phyloP scores from a whole-genome alignment of 92 coral and sea anemone genomes.

The Isaurus tuberculatus region DNA sequence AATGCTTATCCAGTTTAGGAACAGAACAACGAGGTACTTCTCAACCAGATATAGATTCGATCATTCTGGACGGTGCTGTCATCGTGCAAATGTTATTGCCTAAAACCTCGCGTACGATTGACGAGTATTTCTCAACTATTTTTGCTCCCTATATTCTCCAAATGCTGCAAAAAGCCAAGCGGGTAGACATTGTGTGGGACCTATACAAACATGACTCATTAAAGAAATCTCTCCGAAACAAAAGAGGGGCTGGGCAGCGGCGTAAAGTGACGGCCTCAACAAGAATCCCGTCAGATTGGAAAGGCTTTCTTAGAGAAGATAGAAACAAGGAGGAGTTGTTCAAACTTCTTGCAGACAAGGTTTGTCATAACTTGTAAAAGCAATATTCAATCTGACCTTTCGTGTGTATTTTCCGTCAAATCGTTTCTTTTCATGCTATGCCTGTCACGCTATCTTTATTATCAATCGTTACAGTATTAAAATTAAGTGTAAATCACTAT shows the following conservation, averaged over 20 bases:
- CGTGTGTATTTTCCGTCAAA: not conserved
- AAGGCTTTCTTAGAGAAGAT: no score
- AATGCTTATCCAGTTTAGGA: no score
- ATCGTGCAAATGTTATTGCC: constrained; percentile 64
- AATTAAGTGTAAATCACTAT: not conserved
- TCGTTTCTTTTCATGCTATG: not conserved
- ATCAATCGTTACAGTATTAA: not conserved
- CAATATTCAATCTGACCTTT: no score
- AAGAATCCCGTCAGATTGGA: no score
- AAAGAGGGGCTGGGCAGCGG: no score
- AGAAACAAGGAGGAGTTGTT: no score
- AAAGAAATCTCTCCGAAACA: constrained; percentile 28
- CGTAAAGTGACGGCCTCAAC: no score
- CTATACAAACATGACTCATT: no score
- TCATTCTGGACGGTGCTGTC: constrained; percentile 73
- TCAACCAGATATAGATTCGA: no score
- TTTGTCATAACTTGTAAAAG: no score
- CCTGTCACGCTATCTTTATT: not conserved
- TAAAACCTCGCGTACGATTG: constrained; percentile 59
- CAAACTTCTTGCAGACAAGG: no score
- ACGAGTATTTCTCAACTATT: constrained; percentile 51
- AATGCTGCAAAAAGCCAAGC: constrained; percentile 56
- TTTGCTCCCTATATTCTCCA: constrained; percentile 64
- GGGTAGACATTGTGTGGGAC: constrained; percentile 70
- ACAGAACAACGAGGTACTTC: no score